These are phyloP conservation scores for Eulemur mongoz DNA, from an alignment of 2,797 vertebrate genomes.

Conservation along the genomic window DNA sequence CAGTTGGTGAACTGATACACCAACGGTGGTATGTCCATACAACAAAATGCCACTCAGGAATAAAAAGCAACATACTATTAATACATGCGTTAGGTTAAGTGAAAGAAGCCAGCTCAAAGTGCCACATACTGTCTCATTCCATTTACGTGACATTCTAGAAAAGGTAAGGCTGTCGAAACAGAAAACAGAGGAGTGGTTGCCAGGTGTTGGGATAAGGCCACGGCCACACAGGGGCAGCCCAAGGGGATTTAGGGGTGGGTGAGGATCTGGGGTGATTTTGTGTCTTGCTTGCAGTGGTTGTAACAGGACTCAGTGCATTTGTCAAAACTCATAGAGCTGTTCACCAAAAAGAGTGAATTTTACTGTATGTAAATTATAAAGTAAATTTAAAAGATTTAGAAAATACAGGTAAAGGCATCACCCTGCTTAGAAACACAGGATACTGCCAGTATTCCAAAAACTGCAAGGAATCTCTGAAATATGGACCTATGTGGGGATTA, in stretches of 20 bases:
- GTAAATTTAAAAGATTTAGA: background rate
- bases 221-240: background rate
- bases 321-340: background rate
- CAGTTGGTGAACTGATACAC: background rate
- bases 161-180: background rate
- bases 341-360: background rate
- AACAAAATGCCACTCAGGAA: background rate
- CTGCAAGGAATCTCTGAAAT: too few relatives aligned
- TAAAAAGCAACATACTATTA: background rate
- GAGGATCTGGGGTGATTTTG: background rate
- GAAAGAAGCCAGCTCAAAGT: background rate
- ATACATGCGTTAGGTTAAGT: background rate
- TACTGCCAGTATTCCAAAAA: too few relatives aligned
- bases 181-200: background rate
- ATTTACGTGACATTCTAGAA: background rate
- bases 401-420: too few relatives aligned
- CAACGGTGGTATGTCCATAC: background rate
- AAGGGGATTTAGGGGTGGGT: too few relatives aligned
- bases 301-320: background rate
- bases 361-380: background rate
- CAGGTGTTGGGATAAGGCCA: background rate
- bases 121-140: background rate
- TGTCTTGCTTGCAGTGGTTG: background rate
- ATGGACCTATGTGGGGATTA: too few relatives aligned
- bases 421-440: too few relatives aligned